Percentiles rank a stretch among this genome's conserved stretches.
Conservation (phyloP, 2,113 vertebrate species). For the Mormoops blainvillei region DNA sequence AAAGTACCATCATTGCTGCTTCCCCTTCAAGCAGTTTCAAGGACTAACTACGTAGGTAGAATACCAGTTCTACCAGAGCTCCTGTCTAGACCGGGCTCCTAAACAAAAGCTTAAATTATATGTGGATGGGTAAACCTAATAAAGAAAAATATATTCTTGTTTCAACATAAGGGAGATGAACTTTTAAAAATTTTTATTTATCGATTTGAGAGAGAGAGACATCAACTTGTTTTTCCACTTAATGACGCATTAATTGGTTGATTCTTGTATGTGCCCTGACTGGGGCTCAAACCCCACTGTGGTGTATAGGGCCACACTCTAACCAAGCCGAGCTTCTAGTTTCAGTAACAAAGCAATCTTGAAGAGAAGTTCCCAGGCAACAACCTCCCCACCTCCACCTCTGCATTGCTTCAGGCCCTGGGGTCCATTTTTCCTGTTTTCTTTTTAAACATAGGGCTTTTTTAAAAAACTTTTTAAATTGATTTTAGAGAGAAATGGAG, state of each 20-base stretch:
- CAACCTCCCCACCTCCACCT: no score
- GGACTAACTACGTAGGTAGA: not conserved
- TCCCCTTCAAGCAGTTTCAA: not conserved
- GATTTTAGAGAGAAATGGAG: no score
- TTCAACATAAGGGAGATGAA: not conserved
- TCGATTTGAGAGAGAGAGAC: no score
- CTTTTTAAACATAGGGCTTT: not conserved
- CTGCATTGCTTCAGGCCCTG: not conserved
- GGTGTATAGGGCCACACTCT: no score
- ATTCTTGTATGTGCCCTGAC: no score
- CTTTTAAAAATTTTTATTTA: not conserved
- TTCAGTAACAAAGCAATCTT: not conserved
- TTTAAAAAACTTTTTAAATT: not conserved
- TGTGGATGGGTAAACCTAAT: not conserved
- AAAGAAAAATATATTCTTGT: not conserved
- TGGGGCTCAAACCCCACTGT: no score
- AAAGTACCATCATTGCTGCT: not conserved
- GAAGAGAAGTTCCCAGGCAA: not conserved
- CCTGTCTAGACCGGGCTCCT: not conserved
- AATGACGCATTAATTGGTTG: no score
- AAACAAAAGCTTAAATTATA: constrained; percentile 25
- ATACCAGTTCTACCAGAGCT: not conserved
- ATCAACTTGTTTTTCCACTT: no score
- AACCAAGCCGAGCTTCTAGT: not conserved
- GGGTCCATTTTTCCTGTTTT: not conserved